Evolutionary conservation across 2,888 invertebrate genomes (phyloP).

Genomic region (Drosophila trichaetosa): DNA sequence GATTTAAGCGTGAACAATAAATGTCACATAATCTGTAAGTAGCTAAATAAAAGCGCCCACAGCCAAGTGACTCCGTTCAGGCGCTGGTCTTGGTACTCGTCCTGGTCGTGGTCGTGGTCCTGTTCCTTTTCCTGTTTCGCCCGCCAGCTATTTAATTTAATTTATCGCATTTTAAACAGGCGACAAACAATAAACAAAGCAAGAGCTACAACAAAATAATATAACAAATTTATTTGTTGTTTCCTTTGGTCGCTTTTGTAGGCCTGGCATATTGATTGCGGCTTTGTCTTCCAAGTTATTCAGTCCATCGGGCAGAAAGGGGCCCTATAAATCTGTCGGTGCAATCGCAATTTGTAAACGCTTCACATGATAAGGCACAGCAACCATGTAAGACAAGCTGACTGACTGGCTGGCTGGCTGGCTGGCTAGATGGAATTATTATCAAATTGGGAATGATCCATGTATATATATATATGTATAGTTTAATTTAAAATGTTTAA

Average conservation of each 20-base stretch:
- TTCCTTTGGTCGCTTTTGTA: constrained; percentile 37
- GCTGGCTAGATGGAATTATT: neutral
- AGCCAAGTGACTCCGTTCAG: constrained; percentile 28
- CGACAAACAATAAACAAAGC: constrained; percentile 63
- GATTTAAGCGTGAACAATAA: constrained; percentile 85
- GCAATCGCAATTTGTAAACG: constrained; percentile 46
- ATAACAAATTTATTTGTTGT: constrained; percentile 70
- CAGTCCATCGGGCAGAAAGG: neutral
- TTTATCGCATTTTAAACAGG: constrained; percentile 80
- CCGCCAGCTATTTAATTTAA: constrained; percentile 72
- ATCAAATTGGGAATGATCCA: neutral
- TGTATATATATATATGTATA: no score
- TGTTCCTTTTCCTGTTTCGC: constrained; percentile 5
- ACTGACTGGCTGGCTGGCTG: neutral
- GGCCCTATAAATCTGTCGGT: constrained; percentile 34
- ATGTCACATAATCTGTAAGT: constrained; percentile 85
- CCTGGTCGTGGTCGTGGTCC: neutral
- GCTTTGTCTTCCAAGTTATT: constrained; percentile 53
- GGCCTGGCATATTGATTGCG: constrained; percentile 68
- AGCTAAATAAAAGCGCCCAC: constrained; percentile 76
- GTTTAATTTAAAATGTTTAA: neutral
- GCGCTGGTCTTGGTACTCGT: neutral
- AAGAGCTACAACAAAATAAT: constrained; percentile 56
- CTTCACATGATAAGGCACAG: constrained; percentile 38
- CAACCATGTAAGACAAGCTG: neutral